Evolutionary conservation across 2,113 vertebrate species (phyloP).

Genomic region (Poeciliopsis turrubarensis): DNA sequence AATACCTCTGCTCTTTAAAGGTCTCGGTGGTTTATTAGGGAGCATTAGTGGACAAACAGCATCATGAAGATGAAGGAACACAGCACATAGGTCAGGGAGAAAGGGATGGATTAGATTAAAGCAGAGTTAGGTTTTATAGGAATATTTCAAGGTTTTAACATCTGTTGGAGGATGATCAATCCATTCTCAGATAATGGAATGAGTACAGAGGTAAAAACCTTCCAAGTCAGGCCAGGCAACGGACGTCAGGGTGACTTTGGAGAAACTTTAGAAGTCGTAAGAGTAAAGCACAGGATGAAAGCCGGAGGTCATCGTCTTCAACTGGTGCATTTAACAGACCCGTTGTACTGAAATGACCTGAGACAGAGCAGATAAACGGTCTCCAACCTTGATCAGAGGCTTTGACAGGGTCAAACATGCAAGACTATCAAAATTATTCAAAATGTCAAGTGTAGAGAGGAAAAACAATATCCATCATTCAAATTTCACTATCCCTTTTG

Average conservation of each 20-base stretch:
- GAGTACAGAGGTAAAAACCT: not conserved
- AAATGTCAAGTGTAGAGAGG: not conserved
- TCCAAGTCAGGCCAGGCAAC: not conserved
- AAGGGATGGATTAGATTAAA: not conserved
- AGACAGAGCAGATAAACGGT: too few relatives aligned
- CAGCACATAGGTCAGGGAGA: not conserved
- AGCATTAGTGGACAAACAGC: not conserved
- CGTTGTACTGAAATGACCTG: too few relatives aligned
- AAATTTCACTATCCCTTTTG: not conserved
- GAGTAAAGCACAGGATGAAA: not conserved
- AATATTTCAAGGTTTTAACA: not conserved
- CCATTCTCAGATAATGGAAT: not conserved
- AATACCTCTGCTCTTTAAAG: not conserved
- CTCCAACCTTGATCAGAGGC: too few relatives aligned
- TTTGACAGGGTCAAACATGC: too few relatives aligned
- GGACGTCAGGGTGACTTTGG: not conserved
- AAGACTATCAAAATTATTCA: not conserved
- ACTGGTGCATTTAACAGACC: too few relatives aligned
- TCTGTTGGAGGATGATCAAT: not conserved
- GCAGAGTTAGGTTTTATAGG: not conserved
- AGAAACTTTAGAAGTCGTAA: not conserved
- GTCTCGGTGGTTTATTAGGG: not conserved
- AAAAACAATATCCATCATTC: not conserved
- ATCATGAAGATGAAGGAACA: not conserved
- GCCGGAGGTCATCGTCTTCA: too few relatives aligned